Percentiles rank a stretch among this genome's conserved stretches.
Evolutionary conservation across 30 jellyfish, hydroid and myxozoan species (phyloP).

Genomic region (Aurelia aurita complex sp. Pacific): DNA sequence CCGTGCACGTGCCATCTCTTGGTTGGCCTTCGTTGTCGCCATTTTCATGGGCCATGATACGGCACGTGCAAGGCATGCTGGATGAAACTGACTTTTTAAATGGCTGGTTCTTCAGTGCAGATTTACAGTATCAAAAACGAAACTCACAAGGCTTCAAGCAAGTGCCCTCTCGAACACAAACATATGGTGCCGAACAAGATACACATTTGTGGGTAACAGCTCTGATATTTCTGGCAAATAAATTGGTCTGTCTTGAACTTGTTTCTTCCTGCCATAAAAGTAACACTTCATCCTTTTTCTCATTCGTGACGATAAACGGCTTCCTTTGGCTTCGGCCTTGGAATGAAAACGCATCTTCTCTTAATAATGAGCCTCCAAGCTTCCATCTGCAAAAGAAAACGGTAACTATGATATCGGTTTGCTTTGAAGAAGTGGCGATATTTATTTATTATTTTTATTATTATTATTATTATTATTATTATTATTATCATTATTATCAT

Average conservation of each 20-base stretch:
- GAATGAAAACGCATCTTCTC: constrained; percentile 41
- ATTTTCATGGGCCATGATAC: no score
- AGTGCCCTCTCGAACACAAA: constrained; percentile 34
- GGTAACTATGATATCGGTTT: no score
- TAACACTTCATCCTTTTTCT: constrained; percentile 26
- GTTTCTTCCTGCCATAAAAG: constrained; percentile 63
- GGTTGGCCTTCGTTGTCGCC: no score
- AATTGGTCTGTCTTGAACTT: constrained; percentile 39
- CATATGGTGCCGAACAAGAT: constrained; percentile 33
- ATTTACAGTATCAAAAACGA: no score
- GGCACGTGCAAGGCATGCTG: no score
- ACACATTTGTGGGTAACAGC: constrained; percentile 58
- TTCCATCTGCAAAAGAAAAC: neutral
- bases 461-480: no score
- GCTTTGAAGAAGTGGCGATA: no score
- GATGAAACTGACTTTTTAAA: no score
- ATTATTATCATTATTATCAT: no score
- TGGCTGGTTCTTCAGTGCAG: no score
- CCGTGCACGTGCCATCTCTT: no score
- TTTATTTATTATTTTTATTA: no score
- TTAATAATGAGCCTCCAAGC: constrained; percentile 36
- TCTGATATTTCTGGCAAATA: constrained; percentile 44
- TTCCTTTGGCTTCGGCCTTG: constrained; percentile 44
- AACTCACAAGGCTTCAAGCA: constrained; percentile 28
- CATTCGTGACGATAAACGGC: constrained; percentile 50